Conservation (phyloP, 1,140 invertebrate species). For the Chrysomallon squamiferum region DNA sequence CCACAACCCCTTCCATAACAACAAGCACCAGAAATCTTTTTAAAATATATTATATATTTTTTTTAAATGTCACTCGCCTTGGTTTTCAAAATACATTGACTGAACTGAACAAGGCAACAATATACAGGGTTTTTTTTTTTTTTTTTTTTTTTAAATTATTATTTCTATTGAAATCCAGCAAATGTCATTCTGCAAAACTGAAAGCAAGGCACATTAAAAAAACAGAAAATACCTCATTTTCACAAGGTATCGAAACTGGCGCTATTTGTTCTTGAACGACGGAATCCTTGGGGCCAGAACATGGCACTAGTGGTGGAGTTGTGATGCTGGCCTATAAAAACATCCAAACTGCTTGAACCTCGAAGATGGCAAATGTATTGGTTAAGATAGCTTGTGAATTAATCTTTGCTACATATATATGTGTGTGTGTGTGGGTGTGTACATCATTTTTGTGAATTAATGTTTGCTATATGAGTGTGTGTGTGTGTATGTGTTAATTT, state of each 20-base stretch:
- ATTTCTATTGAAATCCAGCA: too few species aligned
- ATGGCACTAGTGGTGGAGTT: slow-evolving; percentile 25
- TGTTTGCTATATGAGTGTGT: not conserved
- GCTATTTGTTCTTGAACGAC: slow-evolving; percentile 20
- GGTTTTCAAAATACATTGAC: too few species aligned
- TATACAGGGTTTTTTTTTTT: too few species aligned
- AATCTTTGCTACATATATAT: not conserved
- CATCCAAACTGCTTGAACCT: not conserved
- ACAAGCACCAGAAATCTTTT: too few species aligned
- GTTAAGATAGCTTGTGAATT: not conserved
- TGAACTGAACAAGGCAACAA: too few species aligned
- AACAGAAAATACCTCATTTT: slow-evolving; percentile 1
- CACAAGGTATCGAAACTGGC: slow-evolving; percentile 32
- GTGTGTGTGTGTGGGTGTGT: not conserved
- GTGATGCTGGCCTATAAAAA: slow-evolving; percentile 17
- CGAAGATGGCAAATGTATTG: not conserved
- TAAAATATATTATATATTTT: too few species aligned
- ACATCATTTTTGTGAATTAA: not conserved
- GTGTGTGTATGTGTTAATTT: not conserved
- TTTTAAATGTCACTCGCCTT: too few species aligned
- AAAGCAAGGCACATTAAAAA: too few species aligned
- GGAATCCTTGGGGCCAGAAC: slow-evolving; percentile 30
- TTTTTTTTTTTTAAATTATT: too few species aligned
- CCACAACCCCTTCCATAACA: too few species aligned
- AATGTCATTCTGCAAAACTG: too few species aligned